Evolutionary conservation across 1,140 invertebrate genomes (phyloP).

Genomic region (Lasioglossum albipes): DNA sequence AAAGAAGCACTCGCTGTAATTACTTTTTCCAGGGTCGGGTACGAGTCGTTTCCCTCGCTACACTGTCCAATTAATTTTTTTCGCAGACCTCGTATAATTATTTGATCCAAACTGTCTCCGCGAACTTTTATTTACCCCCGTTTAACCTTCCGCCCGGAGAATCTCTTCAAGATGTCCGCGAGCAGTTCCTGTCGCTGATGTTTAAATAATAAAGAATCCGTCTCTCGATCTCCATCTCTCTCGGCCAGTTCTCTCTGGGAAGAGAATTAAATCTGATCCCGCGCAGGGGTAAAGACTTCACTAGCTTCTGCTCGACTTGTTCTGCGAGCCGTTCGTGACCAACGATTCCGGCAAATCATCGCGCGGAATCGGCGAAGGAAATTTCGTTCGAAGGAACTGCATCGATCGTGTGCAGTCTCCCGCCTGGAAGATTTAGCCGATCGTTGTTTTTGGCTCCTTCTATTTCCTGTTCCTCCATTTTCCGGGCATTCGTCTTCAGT

Average conservation of each 20-base stretch:
- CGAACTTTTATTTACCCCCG: slow-evolving; percentile 2
- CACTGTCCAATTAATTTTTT: slow-evolving; percentile 29
- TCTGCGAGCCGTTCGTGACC: not conserved
- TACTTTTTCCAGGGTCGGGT: not conserved
- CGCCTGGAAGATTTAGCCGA: slow-evolving; percentile 29
- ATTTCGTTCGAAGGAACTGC: not conserved
- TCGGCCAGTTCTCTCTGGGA: too few relatives aligned
- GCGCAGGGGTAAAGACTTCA: not conserved
- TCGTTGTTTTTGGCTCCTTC: slow-evolving; percentile 43
- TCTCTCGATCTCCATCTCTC: too few relatives aligned
- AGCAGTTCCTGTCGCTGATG: not conserved
- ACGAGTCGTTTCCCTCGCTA: not conserved
- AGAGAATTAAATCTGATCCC: not conserved
- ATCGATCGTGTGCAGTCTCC: slow-evolving; percentile 12
- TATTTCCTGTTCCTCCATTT: slow-evolving; percentile 42
- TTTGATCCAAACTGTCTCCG: not conserved
- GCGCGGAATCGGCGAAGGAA: not conserved
- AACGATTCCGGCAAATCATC: not conserved
- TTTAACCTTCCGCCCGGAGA: not conserved
- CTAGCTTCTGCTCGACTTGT: not conserved
- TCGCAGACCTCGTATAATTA: slow-evolving; percentile 9
- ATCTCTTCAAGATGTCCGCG: not conserved
- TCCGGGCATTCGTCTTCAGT: slow-evolving; percentile 35
- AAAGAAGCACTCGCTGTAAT: slow-evolving; percentile 1
- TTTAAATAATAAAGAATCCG: not conserved